Percentiles rank a stretch among this genome's conserved stretches.
Evolutionary conservation across 2,797 vertebrate genomes (phyloP).

Genomic region (Trachops cirrhosus): DNA sequence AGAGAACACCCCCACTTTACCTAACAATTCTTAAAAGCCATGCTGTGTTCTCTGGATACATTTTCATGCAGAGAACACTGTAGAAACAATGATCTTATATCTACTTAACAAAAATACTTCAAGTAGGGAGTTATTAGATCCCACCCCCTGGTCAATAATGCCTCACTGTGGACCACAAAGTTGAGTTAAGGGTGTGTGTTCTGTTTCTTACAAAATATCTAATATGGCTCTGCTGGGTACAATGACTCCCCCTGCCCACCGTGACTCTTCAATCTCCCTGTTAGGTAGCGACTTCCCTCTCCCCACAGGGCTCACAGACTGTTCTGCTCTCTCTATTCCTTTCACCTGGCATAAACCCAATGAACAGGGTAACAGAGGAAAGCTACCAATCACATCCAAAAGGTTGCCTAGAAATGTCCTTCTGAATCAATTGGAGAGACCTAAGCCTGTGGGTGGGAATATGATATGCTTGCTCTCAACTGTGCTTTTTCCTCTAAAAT

Average conservation of each 20-base stretch:
- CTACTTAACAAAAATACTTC: not conserved
- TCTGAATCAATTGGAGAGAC: not conserved
- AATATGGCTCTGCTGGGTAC: not conserved
- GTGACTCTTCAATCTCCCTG: not conserved
- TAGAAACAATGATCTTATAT: not conserved
- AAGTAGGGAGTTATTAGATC: not conserved
- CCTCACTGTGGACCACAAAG: not conserved
- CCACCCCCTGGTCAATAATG: not conserved
- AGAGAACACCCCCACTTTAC: not conserved
- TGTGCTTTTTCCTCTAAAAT: not conserved
- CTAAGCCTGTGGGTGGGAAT: not conserved
- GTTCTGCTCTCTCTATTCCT: not conserved
- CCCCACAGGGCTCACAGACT: not conserved
- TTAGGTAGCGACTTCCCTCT: not conserved
- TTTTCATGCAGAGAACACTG: not conserved
- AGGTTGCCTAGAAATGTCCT: not conserved
- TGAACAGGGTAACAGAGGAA: not conserved
- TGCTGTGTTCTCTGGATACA: not conserved
- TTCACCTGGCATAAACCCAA: not conserved
- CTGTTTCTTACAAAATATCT: not conserved
- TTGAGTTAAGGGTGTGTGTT: not conserved
- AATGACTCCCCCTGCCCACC: not conserved
- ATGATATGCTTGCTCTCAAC: not conserved
- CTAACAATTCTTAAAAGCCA: not conserved
- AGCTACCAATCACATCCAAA: not conserved